Conservation (phyloP, 1,140 invertebrate species). For the Drosophila athabasca region DNA sequence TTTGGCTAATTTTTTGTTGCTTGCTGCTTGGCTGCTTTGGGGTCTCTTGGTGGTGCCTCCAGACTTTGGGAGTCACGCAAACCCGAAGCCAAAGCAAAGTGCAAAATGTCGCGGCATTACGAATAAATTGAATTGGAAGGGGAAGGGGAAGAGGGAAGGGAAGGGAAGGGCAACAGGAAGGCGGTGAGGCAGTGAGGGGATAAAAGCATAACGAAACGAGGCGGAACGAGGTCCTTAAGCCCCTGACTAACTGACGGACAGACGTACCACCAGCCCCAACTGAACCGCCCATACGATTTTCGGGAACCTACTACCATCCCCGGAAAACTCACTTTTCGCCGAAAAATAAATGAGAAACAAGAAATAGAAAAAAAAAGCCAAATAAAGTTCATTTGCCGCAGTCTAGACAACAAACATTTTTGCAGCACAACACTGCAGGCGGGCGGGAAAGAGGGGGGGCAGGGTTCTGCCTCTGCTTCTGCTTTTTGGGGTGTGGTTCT, state of each 20-base stretch:
- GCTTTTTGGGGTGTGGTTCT: conserved; percentile 54
- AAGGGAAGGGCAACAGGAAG: background rate
- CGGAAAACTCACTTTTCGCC: conserved; percentile 69
- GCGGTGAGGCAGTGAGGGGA: too few relatives aligned
- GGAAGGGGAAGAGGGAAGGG: conserved; percentile 19
- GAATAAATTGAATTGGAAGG: conserved; percentile 64
- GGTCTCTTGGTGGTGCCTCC: conserved; percentile 22
- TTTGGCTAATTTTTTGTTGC: conserved; percentile 64
- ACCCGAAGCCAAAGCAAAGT: conserved; percentile 61
- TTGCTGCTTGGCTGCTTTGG: background rate
- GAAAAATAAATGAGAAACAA: conserved; percentile 45
- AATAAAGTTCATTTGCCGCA: conserved; percentile 76
- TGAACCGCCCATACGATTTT: background rate
- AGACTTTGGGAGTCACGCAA: conserved; percentile 42
- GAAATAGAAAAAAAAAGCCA: conserved; percentile 34
- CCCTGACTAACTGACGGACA: conserved; percentile 10
- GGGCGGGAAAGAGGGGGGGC: conserved; percentile 6
- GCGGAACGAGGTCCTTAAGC: conserved; percentile 64
- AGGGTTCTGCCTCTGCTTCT: background rate
- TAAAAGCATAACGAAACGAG: background rate
- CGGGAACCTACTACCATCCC: conserved; percentile 14
- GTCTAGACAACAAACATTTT: conserved; percentile 70
- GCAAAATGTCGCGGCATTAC: conserved; percentile 76
- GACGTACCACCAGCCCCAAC: background rate
- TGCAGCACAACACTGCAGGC: conserved; percentile 59